Evolutionary conservation across 2,888 invertebrate genomes (phyloP), one percentile per base, ranked within the genome.

Genomic region (Neuroscelio doddi): DNA sequence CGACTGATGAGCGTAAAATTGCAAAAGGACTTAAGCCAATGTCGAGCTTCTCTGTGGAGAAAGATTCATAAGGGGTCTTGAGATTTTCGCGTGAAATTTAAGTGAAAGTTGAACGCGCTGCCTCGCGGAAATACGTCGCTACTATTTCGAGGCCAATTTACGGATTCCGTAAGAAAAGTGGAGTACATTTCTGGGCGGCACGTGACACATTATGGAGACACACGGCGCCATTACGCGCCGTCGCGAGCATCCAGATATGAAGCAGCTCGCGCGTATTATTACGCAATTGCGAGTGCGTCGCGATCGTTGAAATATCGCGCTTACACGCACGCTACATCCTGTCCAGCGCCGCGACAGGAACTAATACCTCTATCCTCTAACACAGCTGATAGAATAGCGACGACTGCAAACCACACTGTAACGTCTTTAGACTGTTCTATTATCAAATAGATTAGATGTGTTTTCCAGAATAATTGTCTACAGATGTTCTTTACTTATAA

Each of bases 131-230:
- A 51, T 42, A 52, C 49, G 56, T 32, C 38, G 58, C 47, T 64
- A 69, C 71, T 80, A 80, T 79, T 77, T 76, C 65, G 64, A 71
- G 72, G 72, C 69, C 76, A 76, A 80, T 80, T 80, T 79, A 66
- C 65, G 57, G 45, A 66, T 66, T 57, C 53, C 61, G 52, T 49
- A 32, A 38, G 57, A 62, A 66, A 66, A 66, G 53, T 66, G 42
- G 52, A 53, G 61, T 53, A 53, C 36, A 50, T 61, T 66, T 62
- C 57, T 66, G 61, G 15, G 45, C 17, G 41, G 53, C 62, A 62
- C 65, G 53, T 66, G 65, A 62, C 65, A 57, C 52, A 45, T 56
- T 59, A 68, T 59, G 64, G 56, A 59, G 62, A 63, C 59, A 64
- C 65, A 59, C 64, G 65, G 50, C 49, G 58, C 68, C 68, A 66